These are phyloP conservation scores for Anorthoa munda DNA, from an alignment of 2,888 invertebrate genomes.

Conservation along the genomic window DNA sequence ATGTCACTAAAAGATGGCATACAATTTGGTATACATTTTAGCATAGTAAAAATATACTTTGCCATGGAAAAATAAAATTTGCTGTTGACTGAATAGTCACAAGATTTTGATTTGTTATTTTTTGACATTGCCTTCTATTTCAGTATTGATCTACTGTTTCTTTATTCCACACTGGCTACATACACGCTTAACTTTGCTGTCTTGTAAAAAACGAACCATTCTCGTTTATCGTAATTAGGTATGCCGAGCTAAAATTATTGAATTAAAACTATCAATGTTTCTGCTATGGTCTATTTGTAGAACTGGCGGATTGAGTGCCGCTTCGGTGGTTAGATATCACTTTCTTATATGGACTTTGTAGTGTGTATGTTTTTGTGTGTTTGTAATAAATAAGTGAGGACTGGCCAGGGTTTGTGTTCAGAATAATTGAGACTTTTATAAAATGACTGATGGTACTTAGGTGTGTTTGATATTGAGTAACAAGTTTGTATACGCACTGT, in stretches of 20 bases:
- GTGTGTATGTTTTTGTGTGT: not conserved
- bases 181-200: not conserved
- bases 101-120: not conserved
- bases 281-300: constrained; percentile 53
- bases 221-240: constrained; percentile 45
- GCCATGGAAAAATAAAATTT: not conserved
- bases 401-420: not conserved
- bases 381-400: not conserved
- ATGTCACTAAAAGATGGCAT: too few species aligned
- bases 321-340: constrained; percentile 31
- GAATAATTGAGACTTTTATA: not conserved
- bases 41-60: too few species aligned
- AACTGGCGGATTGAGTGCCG: constrained; percentile 19
- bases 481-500: too few species aligned
- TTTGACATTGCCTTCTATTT: not conserved
- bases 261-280: constrained; percentile 47
- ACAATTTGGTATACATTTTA: too few species aligned
- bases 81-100: not conserved
- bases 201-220: constrained; percentile 27
- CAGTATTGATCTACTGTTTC: constrained; percentile 21
- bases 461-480: too few species aligned
- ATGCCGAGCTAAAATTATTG: constrained; percentile 46
- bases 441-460: too few species aligned
- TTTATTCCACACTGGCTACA: not conserved
- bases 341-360: constrained; percentile 41